Conservation (phyloP, 2,888 invertebrate species). For the Escarpia spicata region DNA sequence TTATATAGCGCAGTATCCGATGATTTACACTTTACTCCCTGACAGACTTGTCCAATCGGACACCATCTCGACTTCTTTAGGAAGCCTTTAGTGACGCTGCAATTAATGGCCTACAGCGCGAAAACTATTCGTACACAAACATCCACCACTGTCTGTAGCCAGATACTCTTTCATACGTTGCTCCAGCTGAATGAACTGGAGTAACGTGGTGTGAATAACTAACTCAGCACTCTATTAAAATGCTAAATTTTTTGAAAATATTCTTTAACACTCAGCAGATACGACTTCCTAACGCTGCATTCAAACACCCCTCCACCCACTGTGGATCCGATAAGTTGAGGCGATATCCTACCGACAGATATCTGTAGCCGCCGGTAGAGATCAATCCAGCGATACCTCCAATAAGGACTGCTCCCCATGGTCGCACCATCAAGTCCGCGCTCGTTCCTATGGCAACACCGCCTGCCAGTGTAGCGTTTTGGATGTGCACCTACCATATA, state of each 20-base stretch:
- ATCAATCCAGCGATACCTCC: conserved; percentile 83
- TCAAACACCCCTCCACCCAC: background rate
- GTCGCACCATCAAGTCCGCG: conserved; percentile 80
- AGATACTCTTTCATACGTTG: no score
- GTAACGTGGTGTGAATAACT: no score
- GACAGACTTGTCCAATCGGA: no score
- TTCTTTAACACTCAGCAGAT: background rate
- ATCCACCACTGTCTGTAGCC: no score
- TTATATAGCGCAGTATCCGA: background rate
- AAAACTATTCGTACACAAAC: no score
- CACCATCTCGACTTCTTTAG: no score
- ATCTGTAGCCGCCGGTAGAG: conserved; percentile 84
- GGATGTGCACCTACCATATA: conserved; percentile 78
- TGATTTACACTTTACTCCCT: no score
- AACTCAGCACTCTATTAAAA: background rate
- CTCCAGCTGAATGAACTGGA: no score
- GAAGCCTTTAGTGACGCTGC: no score
- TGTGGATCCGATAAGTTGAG: background rate
- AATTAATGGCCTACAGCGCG: no score
- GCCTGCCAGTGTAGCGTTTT: conserved; percentile 92
- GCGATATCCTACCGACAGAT: conserved; percentile 47
- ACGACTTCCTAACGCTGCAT: background rate
- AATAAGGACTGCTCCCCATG: conserved; percentile 83
- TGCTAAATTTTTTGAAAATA: background rate
- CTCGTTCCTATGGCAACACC: conserved; percentile 91